Evolutionary conservation across 1,140 invertebrate species (phyloP).

Genomic region (Leucophenga varia): DNA sequence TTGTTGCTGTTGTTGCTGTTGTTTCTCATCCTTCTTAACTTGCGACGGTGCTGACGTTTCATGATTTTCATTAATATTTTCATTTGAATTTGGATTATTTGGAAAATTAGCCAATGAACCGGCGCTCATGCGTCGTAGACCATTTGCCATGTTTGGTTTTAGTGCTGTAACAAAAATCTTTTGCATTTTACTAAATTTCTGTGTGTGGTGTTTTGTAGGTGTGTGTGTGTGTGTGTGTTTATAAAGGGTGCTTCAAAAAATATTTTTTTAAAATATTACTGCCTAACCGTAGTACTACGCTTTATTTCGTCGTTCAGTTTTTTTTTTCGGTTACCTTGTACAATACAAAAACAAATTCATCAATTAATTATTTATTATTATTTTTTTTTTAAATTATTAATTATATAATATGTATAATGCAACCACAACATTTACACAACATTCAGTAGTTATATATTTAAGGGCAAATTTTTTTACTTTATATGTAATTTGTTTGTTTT

Average conservation of each 20-base stretch:
- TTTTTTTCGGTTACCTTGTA: too few species aligned
- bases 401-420: too few species aligned
- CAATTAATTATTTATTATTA: conserved; percentile 34
- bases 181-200: too few species aligned
- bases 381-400: too few species aligned
- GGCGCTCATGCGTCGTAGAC: too few species aligned
- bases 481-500: conserved; percentile 18
- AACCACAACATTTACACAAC: conserved; percentile 53
- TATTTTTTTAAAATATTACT: conserved; percentile 1
- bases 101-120: too few species aligned
- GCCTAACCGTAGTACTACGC: too few species aligned
- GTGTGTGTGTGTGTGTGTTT: conserved; percentile 9
- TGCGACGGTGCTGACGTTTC: conserved; percentile 9
- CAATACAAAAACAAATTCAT: conserved; percentile 36
- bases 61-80: not conserved
- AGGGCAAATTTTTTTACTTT: too few species aligned
- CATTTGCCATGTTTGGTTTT: too few species aligned
- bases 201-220: conserved; percentile 5
- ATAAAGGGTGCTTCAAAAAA: conserved; percentile 18
- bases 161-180: too few species aligned
- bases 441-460: conserved; percentile 36
- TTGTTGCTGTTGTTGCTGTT: conserved; percentile 6
- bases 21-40: conserved; percentile 6
- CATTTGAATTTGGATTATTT: too few species aligned
- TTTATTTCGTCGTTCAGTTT: too few species aligned